Conservation (phyloP, 2,113 vertebrate species). For the Nicator chloris region DNA sequence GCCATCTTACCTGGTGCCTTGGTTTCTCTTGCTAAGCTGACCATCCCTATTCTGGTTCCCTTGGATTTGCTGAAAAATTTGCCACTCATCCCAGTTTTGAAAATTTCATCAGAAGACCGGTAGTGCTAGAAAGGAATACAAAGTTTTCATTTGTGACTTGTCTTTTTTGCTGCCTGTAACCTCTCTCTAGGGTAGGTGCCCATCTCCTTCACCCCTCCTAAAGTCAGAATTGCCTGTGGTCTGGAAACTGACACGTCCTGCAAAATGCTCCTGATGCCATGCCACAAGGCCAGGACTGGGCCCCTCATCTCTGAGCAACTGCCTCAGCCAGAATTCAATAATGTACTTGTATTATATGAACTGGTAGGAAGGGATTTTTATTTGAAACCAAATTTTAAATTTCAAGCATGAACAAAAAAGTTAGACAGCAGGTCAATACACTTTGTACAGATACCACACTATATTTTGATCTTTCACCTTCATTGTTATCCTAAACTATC, state of each 20-base stretch:
- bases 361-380: not conserved
- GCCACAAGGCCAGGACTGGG: not conserved
- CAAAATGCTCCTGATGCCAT: not conserved
- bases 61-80: not conserved
- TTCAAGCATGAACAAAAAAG: not conserved
- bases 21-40: not conserved
- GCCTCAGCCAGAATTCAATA: not conserved
- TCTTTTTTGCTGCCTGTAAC: not conserved
- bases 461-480: not conserved
- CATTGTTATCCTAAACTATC: not conserved
- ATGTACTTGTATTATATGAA: not conserved
- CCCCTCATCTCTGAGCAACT: not conserved
- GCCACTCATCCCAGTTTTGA: not conserved
- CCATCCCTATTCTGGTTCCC: not conserved
- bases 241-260: not conserved
- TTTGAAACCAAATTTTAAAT: constrained; percentile 3
- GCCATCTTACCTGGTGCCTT: not conserved
- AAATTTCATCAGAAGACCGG: not conserved
- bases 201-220: not conserved
- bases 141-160: not conserved
- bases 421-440: not conserved
- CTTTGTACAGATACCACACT: not conserved
- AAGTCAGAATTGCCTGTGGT: not conserved
- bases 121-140: not conserved
- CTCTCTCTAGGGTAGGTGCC: not conserved